A percentile compares a stretch with the other conserved stretches of the same genome.
Conservation (phyloP, 2,113 vertebrate species). For the Zeus faber region DNA sequence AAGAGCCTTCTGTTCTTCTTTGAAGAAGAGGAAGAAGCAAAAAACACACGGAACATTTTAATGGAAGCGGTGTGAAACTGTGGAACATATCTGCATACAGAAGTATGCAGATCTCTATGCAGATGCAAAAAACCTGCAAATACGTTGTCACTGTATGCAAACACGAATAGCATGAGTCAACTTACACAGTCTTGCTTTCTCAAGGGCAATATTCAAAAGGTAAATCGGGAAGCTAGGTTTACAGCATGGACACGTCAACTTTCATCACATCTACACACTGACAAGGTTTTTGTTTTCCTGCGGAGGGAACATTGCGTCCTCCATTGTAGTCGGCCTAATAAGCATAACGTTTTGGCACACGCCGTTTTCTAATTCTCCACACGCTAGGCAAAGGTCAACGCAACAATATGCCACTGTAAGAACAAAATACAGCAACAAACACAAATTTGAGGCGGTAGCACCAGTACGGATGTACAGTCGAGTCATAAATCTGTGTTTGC, state of each 20-base stretch:
- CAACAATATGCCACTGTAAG: slow-evolving; percentile 17
- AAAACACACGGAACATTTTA: no score
- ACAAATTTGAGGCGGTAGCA: slow-evolving; percentile 22
- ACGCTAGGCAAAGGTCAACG: slow-evolving; percentile 38
- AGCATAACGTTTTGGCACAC: slow-evolving; percentile 26
- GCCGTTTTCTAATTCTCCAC: slow-evolving; percentile 22
- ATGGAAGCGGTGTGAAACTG: no score
- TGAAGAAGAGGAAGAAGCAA: no score
- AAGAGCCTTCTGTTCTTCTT: no score
- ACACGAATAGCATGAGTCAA: no score
- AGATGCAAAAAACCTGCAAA: no score
- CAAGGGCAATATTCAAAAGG: slow-evolving; percentile 2
- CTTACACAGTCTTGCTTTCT: no score
- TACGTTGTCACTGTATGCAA: no score
- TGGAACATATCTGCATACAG: no score
- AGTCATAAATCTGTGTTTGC: slow-evolving; percentile 21
- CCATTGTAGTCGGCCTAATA: slow-evolving; percentile 12
- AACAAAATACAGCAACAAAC: neutral
- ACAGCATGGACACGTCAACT: slow-evolving; percentile 3
- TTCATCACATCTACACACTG: slow-evolving; percentile 4
- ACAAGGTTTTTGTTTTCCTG: slow-evolving; percentile 17
- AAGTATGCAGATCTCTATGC: no score
- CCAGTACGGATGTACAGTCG: neutral
- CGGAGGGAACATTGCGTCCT: neutral
- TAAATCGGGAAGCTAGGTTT: no score